These are phyloP conservation scores for Drosophila phalerata DNA, from an alignment of 2,888 invertebrate species.

Conservation along the genomic window DNA sequence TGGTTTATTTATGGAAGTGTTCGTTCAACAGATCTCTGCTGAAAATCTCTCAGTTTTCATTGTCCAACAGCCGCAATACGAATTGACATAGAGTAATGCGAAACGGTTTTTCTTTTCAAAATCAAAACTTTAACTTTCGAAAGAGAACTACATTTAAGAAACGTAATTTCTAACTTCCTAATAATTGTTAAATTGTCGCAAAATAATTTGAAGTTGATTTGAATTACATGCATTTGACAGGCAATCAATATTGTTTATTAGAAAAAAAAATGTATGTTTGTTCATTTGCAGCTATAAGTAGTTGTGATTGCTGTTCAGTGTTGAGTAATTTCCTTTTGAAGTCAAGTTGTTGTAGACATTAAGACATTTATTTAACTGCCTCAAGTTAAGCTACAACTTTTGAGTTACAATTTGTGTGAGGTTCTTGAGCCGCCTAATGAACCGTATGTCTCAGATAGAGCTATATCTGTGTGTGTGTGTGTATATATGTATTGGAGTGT, in stretches of 20 bases:
- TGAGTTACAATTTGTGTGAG: constrained; percentile 55
- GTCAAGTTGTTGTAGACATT: constrained; percentile 45
- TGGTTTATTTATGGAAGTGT: constrained; percentile 59
- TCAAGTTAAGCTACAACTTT: constrained; percentile 64
- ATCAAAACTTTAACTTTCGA: too few species aligned
- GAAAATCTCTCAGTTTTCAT: not conserved
- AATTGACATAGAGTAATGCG: not conserved
- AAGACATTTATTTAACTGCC: constrained; percentile 59
- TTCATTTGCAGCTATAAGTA: constrained; percentile 21
- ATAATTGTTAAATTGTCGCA: not conserved
- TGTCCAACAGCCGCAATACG: constrained; percentile 4
- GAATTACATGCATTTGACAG: not conserved
- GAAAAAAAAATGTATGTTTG: not conserved
- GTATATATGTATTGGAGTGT: constrained; percentile 11
- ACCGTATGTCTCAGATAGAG: constrained; percentile 52
- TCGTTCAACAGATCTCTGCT: not conserved
- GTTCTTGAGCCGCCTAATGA: constrained; percentile 68
- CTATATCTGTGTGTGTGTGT: constrained; percentile 4
- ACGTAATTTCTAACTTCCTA: not conserved
- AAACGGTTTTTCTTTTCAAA: not conserved
- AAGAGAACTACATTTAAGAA: too few species aligned
- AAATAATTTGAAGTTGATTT: not conserved
- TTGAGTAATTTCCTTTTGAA: constrained; percentile 35
- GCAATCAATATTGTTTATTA: constrained; percentile 4
- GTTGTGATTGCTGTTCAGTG: constrained; percentile 12